These are phyloP conservation scores for Spheniscus humboldti DNA, from an alignment of 2,797 vertebrate species.

Conservation along the genomic window DNA sequence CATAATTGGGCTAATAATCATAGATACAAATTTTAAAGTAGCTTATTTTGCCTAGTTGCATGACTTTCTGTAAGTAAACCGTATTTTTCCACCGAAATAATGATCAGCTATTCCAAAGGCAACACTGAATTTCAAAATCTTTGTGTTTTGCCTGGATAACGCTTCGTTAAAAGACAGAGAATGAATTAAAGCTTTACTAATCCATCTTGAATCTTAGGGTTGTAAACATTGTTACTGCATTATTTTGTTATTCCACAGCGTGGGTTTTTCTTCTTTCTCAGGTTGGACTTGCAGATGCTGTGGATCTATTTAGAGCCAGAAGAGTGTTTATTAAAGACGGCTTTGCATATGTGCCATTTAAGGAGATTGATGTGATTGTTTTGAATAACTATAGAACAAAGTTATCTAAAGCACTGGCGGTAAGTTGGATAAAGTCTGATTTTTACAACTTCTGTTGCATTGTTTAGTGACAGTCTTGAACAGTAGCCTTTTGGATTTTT, in stretches of 20 bases:
- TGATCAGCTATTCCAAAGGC: background rate
- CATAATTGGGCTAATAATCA: background rate
- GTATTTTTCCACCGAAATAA: background rate
- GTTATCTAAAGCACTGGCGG: conserved; percentile 93
- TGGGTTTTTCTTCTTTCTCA: conserved; percentile 48
- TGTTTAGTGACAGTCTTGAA: background rate
- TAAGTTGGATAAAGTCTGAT: conserved; percentile 73
- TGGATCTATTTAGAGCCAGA: conserved; percentile 89
- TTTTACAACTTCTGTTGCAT: background rate
- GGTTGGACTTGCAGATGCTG: conserved; percentile 92
- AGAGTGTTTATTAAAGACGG: conserved; percentile 89
- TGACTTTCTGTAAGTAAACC: background rate
- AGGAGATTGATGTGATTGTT: conserved; percentile 87
- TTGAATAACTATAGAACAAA: conserved; percentile 89
- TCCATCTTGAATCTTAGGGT: background rate
- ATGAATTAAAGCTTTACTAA: background rate
- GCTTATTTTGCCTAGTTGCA: background rate
- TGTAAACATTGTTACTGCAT: background rate
- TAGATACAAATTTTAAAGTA: background rate
- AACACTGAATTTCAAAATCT: background rate
- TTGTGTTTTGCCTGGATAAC: background rate
- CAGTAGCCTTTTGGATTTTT: background rate
- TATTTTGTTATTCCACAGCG: background rate
- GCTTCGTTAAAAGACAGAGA: background rate
- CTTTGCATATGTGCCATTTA: conserved; percentile 88